Conservation (phyloP, 2,113 vertebrate genomes). For the Artemisiospiza belli region DNA sequence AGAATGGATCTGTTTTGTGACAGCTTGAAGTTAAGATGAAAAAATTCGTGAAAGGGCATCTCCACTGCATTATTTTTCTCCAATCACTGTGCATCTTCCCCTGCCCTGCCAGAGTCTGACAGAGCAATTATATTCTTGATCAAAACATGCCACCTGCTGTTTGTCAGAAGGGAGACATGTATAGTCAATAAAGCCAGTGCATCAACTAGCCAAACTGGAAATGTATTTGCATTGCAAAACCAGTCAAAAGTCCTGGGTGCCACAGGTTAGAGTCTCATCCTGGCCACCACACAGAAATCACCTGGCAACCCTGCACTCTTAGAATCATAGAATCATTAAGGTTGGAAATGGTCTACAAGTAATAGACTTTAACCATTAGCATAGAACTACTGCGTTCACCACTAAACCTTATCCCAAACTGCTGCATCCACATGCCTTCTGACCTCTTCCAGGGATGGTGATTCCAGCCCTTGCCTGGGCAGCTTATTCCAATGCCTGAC, state of each 20-base stretch:
- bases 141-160: constrained; percentile 49
- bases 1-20: neutral
- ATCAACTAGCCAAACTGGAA: neutral
- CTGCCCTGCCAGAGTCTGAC: too few relatives aligned
- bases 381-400: neutral
- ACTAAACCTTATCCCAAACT: neutral
- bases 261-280: neutral
- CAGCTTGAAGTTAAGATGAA: neutral
- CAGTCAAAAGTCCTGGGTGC: neutral
- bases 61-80: neutral
- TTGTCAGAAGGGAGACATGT: neutral
- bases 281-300: neutral
- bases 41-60: neutral
- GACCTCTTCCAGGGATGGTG: neutral
- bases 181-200: neutral
- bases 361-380: neutral
- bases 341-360: neutral
- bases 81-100: neutral
- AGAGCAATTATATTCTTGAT: neutral
- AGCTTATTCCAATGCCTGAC: neutral
- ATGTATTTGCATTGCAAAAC: neutral
- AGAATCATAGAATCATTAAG: neutral
- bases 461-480: neutral
- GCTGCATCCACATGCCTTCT: neutral
- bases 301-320: neutral